Evolutionary conservation across 2,797 vertebrate species (phyloP).

Genomic region (Graptemys geographica): DNA sequence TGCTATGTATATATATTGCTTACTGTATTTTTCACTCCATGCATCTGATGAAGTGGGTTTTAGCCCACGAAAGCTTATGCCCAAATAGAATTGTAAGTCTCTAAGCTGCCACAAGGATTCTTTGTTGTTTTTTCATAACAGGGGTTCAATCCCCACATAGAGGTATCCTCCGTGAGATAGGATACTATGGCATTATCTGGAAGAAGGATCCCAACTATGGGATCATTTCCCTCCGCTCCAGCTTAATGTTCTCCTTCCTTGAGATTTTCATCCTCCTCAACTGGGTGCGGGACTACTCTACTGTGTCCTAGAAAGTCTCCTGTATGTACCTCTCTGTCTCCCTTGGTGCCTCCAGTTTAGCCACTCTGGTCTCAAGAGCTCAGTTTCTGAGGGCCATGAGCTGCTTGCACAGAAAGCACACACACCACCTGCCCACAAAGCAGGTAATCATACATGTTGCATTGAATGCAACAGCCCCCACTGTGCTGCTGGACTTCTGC

Average conservation of each 20-base stretch:
- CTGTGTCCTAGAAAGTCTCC: not conserved
- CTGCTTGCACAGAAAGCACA: not conserved
- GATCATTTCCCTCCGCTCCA: not conserved
- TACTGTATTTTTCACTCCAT: too few species aligned
- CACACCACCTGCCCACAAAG: too few species aligned
- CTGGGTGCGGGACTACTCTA: not conserved
- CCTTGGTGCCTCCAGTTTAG: not conserved
- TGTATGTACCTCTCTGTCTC: not conserved
- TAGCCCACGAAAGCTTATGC: too few species aligned
- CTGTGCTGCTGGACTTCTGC: not conserved
- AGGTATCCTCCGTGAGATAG: not conserved
- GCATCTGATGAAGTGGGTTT: too few species aligned
- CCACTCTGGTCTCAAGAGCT: not conserved
- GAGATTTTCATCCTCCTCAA: not conserved
- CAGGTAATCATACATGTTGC: too few species aligned
- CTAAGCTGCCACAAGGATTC: too few species aligned
- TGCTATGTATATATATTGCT: too few species aligned
- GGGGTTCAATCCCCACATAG: not conserved
- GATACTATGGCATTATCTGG: not conserved
- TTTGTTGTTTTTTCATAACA: not conserved
- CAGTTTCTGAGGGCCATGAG: not conserved
- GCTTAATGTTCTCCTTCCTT: not conserved
- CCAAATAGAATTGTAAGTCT: too few species aligned
- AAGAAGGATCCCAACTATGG: not conserved
- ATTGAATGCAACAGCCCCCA: too few species aligned